These are phyloP conservation scores for Leptopilina clavipes DNA, from an alignment of 1,140 invertebrate species.

Conservation along the genomic window DNA sequence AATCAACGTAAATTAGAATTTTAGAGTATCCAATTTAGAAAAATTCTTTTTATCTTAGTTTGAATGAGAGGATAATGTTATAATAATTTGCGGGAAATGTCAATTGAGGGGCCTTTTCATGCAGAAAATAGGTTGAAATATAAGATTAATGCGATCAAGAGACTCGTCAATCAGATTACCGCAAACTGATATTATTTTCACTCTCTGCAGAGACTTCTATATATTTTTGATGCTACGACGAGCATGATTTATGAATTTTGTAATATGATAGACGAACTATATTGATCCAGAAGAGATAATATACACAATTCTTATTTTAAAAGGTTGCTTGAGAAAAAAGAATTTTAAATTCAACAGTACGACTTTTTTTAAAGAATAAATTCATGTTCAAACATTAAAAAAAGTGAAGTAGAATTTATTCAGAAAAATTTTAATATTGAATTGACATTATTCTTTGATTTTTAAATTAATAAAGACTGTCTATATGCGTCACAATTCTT, in stretches of 20 bases:
- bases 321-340: neutral
- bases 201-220: neutral
- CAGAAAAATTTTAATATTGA: too few species aligned
- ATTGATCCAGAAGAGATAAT: neutral
- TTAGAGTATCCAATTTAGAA: too few species aligned
- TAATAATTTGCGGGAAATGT: neutral
- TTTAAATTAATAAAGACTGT: too few species aligned
- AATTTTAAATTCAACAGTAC: neutral
- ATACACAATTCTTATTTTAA: neutral
- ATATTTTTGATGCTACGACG: neutral
- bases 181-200: neutral
- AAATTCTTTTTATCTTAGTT: too few species aligned
- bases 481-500: too few species aligned
- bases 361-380: too few species aligned
- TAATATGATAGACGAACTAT: neutral
- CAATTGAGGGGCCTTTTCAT: neutral
- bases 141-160: neutral
- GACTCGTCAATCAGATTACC: neutral
- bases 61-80: too few species aligned
- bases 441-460: too few species aligned
- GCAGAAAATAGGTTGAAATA: neutral
- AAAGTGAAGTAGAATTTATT: too few species aligned
- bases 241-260: constrained; percentile 27
- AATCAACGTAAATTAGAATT: too few species aligned
- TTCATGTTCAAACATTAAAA: too few species aligned